Evolutionary conservation across 2,797 vertebrate genomes (phyloP), one percentile per base, ranked within the genome.

Genomic region (Menidia menidia): DNA sequence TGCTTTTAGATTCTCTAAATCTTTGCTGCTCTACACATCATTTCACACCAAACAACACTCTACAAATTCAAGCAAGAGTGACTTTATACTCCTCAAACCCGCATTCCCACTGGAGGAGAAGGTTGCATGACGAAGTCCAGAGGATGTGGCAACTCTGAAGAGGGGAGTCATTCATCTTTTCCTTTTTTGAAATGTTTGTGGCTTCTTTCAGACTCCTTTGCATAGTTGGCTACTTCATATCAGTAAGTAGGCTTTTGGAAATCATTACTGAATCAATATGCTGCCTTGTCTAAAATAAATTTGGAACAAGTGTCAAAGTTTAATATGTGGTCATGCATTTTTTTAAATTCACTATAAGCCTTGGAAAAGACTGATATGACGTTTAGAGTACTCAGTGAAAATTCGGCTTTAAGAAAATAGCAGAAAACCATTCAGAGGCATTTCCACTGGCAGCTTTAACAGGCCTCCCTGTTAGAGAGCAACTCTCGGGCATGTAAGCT

Each of bases 51-150:
- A 50, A 54, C 54, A 60, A 60, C 41, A 33, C 44, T 68, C 7
- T 53, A 52, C 25, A 67, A 45, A 68, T 73, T 6, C 19, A 70
- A 71, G 69, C 48, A 19, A 2, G 53, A 63, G 3, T 77, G 54
- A 16, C 59, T 80, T 69, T 15, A 19, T 14, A 61, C 89, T 93
- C 92, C 93, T 91, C 87, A 75, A 88, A 87, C 88, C 85, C 89
- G 88, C 92, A 88, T 93, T 90, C 88, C 81, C 68, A 86, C 76
- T 73, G 82, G 31, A 45, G 80, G 93, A 90, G 91, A 94, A 94
- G 84, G 81, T 85, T 91, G 76, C 80, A 85, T 95, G 94, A 95
- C 87, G 88, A 95, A 96, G 89, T 90, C 90, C 85, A 93, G 92
- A 92, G 82, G 88, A 78, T 75, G 70, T 60, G 77, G 92, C 35